Evolutionary conservation across 2,888 invertebrate species (phyloP).

Genomic region (Athetis lepigone): DNA sequence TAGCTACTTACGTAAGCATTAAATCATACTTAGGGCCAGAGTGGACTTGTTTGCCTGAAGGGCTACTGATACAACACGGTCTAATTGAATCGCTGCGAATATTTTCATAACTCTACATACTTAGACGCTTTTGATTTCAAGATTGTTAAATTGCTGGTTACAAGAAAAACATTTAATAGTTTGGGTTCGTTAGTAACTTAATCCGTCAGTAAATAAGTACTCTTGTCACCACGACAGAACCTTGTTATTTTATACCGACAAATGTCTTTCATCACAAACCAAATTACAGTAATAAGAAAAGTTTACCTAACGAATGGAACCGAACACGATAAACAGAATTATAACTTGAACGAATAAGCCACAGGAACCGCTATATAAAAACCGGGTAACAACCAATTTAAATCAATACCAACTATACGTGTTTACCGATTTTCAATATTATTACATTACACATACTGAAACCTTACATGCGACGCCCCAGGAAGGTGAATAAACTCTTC

Average conservation of each 20-base stretch:
- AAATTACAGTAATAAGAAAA: slow-evolving; percentile 58
- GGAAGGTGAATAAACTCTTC: slow-evolving; percentile 47
- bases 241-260: slow-evolving; percentile 37
- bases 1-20: slow-evolving; percentile 33
- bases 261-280: slow-evolving; percentile 34
- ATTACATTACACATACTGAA: slow-evolving; percentile 44
- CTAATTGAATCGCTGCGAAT: slow-evolving; percentile 13
- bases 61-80: slow-evolving; percentile 23
- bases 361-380: slow-evolving; percentile 22
- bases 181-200: slow-evolving; percentile 37
- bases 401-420: slow-evolving; percentile 16
- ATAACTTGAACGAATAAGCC: slow-evolving; percentile 28
- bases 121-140: background rate
- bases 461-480: slow-evolving; percentile 39
- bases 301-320: slow-evolving; percentile 35
- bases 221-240: slow-evolving; percentile 8
- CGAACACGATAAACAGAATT: slow-evolving; percentile 25
- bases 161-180: background rate
- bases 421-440: slow-evolving; percentile 40
- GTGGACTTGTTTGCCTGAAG: slow-evolving; percentile 32
- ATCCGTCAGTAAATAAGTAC: slow-evolving; percentile 34
- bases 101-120: slow-evolving; percentile 5
- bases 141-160: background rate
- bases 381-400: slow-evolving; percentile 16
- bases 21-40: slow-evolving; percentile 43